Conservation (phyloP, 2,113 vertebrate genomes). For the Ailurus styani region DNA sequence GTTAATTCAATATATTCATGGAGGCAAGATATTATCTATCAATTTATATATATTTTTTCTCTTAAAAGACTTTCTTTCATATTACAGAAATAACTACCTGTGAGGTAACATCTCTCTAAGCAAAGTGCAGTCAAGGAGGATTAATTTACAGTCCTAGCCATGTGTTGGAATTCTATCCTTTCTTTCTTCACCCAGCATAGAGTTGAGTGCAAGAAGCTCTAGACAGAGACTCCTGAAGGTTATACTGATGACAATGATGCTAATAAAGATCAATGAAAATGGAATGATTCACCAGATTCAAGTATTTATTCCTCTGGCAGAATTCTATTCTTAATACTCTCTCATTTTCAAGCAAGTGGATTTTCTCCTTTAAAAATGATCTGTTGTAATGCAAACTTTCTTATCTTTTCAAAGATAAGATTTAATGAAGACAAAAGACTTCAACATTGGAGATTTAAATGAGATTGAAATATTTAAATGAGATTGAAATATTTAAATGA, state of each 20-base stretch:
- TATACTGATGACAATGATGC: not conserved
- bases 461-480: constrained; percentile 36
- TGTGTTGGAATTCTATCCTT: not conserved
- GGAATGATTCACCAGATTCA: not conserved
- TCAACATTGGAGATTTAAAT: constrained; percentile 39
- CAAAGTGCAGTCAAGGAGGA: not conserved
- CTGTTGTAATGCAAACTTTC: not conserved
- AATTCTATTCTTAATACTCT: not conserved
- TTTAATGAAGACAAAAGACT: constrained; percentile 52
- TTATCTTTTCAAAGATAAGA: constrained; percentile 51
- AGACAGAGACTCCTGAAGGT: not conserved
- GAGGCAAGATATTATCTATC: not conserved
- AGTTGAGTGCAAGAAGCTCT: not conserved
- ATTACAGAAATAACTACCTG: not conserved
- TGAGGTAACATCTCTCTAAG: not conserved
- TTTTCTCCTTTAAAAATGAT: constrained; percentile 12
- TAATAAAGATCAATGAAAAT: not conserved
- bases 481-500: constrained; percentile 24
- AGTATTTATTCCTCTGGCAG: not conserved
- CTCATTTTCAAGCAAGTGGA: constrained; percentile 7
- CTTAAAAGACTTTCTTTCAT: not conserved
- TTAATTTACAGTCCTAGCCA: not conserved
- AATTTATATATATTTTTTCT: not conserved
- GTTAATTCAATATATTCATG: not conserved
- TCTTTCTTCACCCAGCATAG: not conserved